These are phyloP conservation scores for Brachypteracias leptosomus DNA, from an alignment of 2,113 vertebrate genomes.

Conservation along the genomic window DNA sequence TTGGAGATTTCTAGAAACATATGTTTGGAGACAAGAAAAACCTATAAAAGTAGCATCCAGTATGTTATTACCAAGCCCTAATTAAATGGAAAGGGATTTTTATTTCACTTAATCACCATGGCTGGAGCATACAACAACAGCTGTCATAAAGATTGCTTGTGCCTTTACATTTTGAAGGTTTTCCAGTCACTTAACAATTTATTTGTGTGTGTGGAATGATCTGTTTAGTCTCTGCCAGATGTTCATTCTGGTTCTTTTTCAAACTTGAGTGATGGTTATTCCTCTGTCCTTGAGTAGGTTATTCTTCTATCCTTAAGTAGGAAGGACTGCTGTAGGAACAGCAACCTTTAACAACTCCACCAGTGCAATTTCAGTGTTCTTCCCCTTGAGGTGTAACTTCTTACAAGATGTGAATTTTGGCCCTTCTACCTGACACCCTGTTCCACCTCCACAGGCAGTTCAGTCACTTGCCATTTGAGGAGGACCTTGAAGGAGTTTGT, in stretches of 20 bases:
- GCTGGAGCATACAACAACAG: background rate
- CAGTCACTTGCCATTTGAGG: background rate
- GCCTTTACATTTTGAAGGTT: background rate
- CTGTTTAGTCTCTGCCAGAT: background rate
- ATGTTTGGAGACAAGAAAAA: background rate
- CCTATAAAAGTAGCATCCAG: background rate
- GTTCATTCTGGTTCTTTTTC: background rate
- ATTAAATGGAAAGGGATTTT: background rate
- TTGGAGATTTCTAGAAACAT: background rate
- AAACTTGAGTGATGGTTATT: background rate
- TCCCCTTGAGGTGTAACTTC: background rate
- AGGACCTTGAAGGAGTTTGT: background rate
- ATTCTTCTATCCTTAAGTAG: background rate
- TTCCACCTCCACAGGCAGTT: background rate
- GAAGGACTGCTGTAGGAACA: background rate
- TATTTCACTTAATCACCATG: background rate
- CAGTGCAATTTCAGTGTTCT: background rate
- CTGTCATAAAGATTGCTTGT: background rate
- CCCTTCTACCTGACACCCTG: accelerated
- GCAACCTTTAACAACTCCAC: background rate
- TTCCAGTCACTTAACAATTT: slow-evolving; percentile 5
- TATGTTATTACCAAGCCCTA: background rate
- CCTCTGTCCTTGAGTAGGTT: background rate
- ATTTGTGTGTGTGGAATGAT: background rate
- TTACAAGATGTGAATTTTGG: background rate